A percentile compares a stretch with the other conserved stretches of the same genome.
Evolutionary conservation across 1,140 invertebrate species (phyloP).

Genomic region (Lepidostoma basale): DNA sequence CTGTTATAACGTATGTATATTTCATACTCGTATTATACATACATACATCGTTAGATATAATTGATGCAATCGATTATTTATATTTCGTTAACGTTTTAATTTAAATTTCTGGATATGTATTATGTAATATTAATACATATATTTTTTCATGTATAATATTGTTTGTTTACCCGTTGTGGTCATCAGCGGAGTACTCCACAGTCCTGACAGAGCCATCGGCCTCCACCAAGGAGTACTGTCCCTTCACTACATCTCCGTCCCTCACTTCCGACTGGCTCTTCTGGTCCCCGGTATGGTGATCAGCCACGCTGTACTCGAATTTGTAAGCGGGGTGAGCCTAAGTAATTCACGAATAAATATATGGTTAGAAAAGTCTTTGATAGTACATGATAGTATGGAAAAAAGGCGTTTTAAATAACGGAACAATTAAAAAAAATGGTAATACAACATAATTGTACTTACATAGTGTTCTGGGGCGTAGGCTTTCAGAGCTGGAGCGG

Average conservation of each 20-base stretch:
- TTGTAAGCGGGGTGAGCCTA: conserved; percentile 54
- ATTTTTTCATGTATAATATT: too few relatives aligned
- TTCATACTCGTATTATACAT: too few relatives aligned
- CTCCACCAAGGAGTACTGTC: conserved; percentile 55
- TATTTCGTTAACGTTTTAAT: too few relatives aligned
- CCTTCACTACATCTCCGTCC: conserved; percentile 56
- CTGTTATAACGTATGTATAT: too few relatives aligned
- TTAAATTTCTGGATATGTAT: too few relatives aligned
- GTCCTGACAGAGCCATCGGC: conserved; percentile 57
- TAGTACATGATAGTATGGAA: too few relatives aligned
- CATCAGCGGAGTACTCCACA: conserved; percentile 58
- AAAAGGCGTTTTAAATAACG: too few relatives aligned
- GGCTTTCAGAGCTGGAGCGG: conserved; percentile 11
- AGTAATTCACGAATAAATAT: not conserved
- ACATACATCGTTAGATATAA: too few relatives aligned
- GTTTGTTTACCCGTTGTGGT: conserved; percentile 54
- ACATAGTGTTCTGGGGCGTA: conserved; percentile 34
- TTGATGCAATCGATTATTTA: too few relatives aligned
- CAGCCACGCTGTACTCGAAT: conserved; percentile 54
- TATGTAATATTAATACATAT: too few relatives aligned
- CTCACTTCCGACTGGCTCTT: conserved; percentile 55
- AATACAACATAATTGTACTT: conserved; percentile 39
- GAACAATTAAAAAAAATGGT: too few relatives aligned
- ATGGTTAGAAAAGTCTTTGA: too few relatives aligned
- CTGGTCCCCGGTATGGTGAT: conserved; percentile 55